Base-by-base conservation (phyloP, 2,113 vertebrate genomes). In the Alouatta palliata region DNA sequence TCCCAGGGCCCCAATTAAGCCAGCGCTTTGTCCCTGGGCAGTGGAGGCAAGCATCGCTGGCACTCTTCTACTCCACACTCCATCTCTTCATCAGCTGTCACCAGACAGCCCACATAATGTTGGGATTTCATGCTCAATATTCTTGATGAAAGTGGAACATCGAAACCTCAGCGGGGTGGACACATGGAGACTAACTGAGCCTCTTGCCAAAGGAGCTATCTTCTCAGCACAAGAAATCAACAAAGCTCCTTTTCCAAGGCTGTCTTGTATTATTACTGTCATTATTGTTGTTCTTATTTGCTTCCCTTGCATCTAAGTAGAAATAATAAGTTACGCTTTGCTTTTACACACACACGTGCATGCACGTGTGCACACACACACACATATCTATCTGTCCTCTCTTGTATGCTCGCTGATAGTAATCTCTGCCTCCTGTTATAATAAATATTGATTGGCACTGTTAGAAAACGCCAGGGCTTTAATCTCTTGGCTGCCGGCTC, bases 121-220 rank as follows among this genome's bases (percentile, higher is more conserved):
- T 98, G 96, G 91, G 97, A 98, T 98, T 98, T 98, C 97, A 97
- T 98, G 97, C 97, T 98, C 98, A 98, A 98, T 98, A 98, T 98
- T 98, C 98, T 58, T 96, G 89, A 98, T 98, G 98, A 97, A 97
- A 98, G 97, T 96, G 0, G 1, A 97, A 98, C 98, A 98, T 98
- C 98, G 98, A 98, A 98, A 98, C 97, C 98, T 96, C 98, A 98
- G 98, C 96, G 14, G 98, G 98, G 97, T 97, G 95, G 95, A 98
- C 96, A 87, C 97, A 87, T 92, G 96, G 95, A 98, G 96, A 90
- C 97, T 98, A 95, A 98, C 97, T 2, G 86, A 93, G 95, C 85
- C 80, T 97, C 97, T 98, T 54, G 3, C 87, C 80, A 92, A 98
- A 98, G 96, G 94, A 98, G 97, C 89, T 88, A 81, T 92, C 97